These are phyloP conservation scores for Seriola rivoliana DNA, from an alignment of 2,113 vertebrate species.

Conservation along the genomic window DNA sequence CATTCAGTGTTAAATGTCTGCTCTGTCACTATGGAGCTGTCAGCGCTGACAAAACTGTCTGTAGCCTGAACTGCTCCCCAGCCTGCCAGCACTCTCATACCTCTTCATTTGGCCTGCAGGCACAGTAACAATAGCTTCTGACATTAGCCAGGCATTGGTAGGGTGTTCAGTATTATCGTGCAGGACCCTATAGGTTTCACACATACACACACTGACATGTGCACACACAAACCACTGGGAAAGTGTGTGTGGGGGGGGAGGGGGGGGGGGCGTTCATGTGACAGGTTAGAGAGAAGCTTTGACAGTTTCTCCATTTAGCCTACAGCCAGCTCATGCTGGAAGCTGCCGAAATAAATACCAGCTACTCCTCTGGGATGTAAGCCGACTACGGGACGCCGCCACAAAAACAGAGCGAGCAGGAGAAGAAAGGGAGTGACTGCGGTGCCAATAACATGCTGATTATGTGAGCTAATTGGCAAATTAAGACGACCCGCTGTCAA, in stretches of 20 bases:
- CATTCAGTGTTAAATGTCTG: slow-evolving; percentile 73
- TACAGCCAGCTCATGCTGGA: slow-evolving; percentile 67
- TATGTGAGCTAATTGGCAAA: slow-evolving; percentile 68
- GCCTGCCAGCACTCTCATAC: slow-evolving; percentile 67
- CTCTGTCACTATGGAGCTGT: slow-evolving; percentile 75
- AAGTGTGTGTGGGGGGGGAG: neutral
- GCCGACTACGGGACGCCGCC: slow-evolving; percentile 65
- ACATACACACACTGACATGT: slow-evolving; percentile 40
- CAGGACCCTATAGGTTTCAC: slow-evolving; percentile 61
- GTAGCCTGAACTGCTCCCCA: slow-evolving; percentile 63
- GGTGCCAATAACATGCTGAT: slow-evolving; percentile 63
- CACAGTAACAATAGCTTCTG: slow-evolving; percentile 75
- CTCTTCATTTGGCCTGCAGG: slow-evolving; percentile 71
- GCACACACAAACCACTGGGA: slow-evolving; percentile 40
- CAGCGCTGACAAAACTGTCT: slow-evolving; percentile 70
- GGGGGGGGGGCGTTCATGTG: slow-evolving; percentile 61
- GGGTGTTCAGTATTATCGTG: slow-evolving; percentile 68
- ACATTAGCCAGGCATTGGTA: slow-evolving; percentile 74
- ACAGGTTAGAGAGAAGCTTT: slow-evolving; percentile 78
- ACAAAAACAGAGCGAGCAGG: slow-evolving; percentile 49
- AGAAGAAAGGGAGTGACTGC: slow-evolving; percentile 30
- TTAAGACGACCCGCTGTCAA: slow-evolving; percentile 55
- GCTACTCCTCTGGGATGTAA: slow-evolving; percentile 67
- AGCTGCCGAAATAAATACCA: slow-evolving; percentile 79
- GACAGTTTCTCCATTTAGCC: slow-evolving; percentile 81